These are phyloP conservation scores for Hyalella azteca DNA, from an alignment of 2,888 invertebrate genomes.

Conservation along the genomic window DNA sequence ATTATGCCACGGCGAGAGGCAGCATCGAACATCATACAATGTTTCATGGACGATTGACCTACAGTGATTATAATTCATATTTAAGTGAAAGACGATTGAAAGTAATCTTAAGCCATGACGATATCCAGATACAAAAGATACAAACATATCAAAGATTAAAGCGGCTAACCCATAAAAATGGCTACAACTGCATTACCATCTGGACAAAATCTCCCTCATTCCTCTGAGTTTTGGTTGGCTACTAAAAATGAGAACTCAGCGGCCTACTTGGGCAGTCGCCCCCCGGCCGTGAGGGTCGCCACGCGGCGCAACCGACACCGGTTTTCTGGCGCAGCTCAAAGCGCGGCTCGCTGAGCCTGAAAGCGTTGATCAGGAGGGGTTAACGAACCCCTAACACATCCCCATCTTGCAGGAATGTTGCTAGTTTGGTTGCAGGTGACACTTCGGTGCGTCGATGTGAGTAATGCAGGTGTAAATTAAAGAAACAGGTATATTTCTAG, in stretches of 20 bases:
- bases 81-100: no score
- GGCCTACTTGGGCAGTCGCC: not conserved
- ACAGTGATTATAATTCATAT: no score
- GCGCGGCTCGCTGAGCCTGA: conserved; percentile 15
- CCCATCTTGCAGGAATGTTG: conserved; percentile 9
- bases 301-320: not conserved
- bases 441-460: not conserved
- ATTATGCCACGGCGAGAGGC: no score
- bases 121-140: no score
- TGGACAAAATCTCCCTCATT: not conserved
- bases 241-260: not conserved
- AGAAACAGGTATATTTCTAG: no score
- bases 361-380: conserved; percentile 9
- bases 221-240: not conserved
- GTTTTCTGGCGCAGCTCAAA: conserved; percentile 4
- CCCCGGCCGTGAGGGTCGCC: not conserved
- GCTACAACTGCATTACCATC: no score
- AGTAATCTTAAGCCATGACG: no score
- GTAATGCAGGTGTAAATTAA: not conserved
- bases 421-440: conserved; percentile 8
- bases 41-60: no score
- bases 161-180: no score
- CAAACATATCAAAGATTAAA: no score
- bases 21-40: no score
- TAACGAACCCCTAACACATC: conserved; percentile 11